A percentile compares a stretch with the other conserved stretches of the same genome.
These are phyloP conservation scores for Drosophila sp. DNA, from an alignment of 1,140 invertebrate genomes.

Conservation along the genomic window DNA sequence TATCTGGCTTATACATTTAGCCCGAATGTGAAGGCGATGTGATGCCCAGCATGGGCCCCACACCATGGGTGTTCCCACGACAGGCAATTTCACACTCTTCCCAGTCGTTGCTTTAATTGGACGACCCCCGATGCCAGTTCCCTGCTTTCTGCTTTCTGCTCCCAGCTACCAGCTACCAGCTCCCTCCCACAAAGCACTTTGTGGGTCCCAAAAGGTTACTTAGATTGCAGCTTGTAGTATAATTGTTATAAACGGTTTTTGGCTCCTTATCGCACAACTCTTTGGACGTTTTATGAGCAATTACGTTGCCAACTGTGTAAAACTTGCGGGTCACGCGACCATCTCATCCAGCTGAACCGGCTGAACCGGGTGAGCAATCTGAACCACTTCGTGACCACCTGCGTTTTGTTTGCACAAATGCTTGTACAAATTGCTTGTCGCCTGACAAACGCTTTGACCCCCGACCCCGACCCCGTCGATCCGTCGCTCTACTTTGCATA, in stretches of 20 bases:
- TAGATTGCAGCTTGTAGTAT: constrained; percentile 16
- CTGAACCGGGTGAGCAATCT: too few species aligned
- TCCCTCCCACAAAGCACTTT: background rate
- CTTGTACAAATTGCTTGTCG: constrained; percentile 76
- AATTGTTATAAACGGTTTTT: constrained; percentile 52
- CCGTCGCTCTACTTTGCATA: constrained; percentile 62
- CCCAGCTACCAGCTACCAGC: background rate
- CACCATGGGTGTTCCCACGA: background rate
- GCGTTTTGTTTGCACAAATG: constrained; percentile 69
- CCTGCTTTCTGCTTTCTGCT: too few species aligned
- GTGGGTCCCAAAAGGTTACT: constrained; percentile 22
- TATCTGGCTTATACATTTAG: constrained; percentile 84
- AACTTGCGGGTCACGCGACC: constrained; percentile 69
- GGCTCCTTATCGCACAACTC: constrained; percentile 30
- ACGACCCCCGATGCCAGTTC: background rate
- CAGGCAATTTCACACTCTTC: background rate
- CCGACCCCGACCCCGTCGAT: background rate
- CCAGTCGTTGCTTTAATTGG: constrained; percentile 10
- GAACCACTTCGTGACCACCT: constrained; percentile 30
- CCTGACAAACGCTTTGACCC: constrained; percentile 32
- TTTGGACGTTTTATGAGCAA: constrained; percentile 63
- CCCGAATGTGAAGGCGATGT: background rate
- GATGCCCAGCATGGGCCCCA: background rate
- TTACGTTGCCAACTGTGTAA: constrained; percentile 71
- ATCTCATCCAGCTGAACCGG: constrained; percentile 1